Conservation (phyloP, 1,140 invertebrate genomes). For the Apis laboriosa region DNA sequence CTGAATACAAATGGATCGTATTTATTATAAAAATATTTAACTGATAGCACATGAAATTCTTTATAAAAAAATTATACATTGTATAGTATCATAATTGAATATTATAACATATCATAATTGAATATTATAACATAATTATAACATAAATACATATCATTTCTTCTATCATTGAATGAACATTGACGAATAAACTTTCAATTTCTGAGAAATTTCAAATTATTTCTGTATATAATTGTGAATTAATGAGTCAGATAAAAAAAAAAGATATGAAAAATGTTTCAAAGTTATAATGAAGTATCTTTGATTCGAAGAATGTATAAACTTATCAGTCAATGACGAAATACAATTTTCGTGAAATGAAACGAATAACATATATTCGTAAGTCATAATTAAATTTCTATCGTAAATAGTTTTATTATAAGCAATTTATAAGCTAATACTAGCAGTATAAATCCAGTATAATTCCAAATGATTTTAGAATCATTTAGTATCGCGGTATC, state of each 20-base stretch:
- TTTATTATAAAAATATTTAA: not conserved
- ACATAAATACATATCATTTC: not conserved
- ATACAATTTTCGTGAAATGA: not conserved
- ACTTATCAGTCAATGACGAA: not conserved
- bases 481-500: not conserved
- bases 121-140: not conserved
- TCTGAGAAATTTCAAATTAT: constrained; percentile 2
- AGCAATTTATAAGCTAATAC: not conserved
- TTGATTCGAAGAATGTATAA: not conserved
- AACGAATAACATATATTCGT: not conserved
- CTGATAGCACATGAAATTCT: not conserved
- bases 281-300: not conserved
- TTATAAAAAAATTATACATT: not conserved
- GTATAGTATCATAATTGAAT: not conserved
- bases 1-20: not conserved
- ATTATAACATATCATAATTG: not conserved
- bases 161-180: not conserved
- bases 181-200: not conserved
- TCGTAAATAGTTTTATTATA: constrained; percentile 5
- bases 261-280: not conserved
- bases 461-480: constrained; percentile 15
- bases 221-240: not conserved
- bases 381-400: not conserved
- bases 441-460: not conserved
- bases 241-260: not conserved